These are phyloP conservation scores for Panurus biarmicus DNA, from an alignment of 2,113 vertebrate species.

Conservation along the genomic window DNA sequence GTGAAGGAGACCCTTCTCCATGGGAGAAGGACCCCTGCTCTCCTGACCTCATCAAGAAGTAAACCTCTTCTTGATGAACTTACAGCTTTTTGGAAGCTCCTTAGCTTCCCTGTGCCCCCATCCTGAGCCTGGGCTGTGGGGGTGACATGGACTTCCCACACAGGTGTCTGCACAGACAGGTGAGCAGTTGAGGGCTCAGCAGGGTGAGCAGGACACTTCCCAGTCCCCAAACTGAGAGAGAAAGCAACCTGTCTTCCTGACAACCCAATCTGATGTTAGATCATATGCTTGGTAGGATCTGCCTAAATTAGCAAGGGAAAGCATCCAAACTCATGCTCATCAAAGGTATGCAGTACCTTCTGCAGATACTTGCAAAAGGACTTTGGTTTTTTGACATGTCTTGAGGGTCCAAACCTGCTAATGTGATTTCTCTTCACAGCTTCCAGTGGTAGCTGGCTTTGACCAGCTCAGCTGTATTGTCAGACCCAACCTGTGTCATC, in stretches of 20 bases:
- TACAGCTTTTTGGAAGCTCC: not conserved
- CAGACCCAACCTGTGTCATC: not conserved
- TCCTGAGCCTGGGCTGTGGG: not conserved
- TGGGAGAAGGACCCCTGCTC: not conserved
- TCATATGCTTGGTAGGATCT: not conserved
- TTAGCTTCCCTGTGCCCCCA: not conserved
- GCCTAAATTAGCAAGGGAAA: not conserved
- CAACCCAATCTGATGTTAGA: not conserved
- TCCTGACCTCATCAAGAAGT: not conserved
- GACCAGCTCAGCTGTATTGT: not conserved
- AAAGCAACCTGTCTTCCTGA: not conserved
- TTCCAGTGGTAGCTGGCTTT: not conserved
- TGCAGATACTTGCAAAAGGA: not conserved
- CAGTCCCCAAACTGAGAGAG: rapidly evolving
- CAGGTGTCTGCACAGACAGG: rapidly evolving
- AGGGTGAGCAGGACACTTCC: not conserved
- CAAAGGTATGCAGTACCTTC: not conserved
- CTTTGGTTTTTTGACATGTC: not conserved
- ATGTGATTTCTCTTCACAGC: not conserved
- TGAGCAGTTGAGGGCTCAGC: not conserved
- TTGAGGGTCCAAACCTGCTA: not conserved
- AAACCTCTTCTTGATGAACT: not conserved
- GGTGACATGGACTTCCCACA: not conserved
- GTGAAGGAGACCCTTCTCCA: not conserved
- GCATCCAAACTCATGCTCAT: not conserved